Base-by-base conservation (phyloP, 2,888 invertebrate genomes). In the Heterodera filipjevi region DNA sequence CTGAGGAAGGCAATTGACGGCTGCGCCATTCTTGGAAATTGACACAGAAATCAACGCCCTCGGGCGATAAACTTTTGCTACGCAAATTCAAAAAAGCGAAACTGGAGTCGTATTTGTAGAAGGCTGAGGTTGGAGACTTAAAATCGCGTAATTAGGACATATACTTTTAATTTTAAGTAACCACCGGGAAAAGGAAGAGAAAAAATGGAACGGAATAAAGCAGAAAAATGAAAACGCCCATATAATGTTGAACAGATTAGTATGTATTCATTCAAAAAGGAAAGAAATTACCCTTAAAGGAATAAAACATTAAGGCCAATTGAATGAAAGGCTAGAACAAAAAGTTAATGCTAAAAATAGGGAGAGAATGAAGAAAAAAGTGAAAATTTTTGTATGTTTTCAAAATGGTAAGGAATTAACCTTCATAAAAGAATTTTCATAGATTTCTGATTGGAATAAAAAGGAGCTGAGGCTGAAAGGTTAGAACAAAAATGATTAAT, bases 11-110 rank as follows among this genome's bases (percentile, higher is more conserved):
- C 10, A 85, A 72, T 19, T 66, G 33, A 30, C 75, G 49, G 8
- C 16, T 79, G 44, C 77, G 71, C 78, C 81, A 87, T 78, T 87
- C 87, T 53, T 86, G 86, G 79, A 85, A 87, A 80, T 87, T 87
- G 68, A 81, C 85, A 77, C 87, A 87, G 14, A 85, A 77, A 35
- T 68, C 59, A 1, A 22, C n/a, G 6, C 33, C 66, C 10, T 78
- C 32, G 19, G 32, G 22, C 33, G 35, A 5, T 32, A 39, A 82
- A 32, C 30, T 49, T 27, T 66, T n/a, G 14, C 46, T 64, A 0
- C 70, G 59, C 5, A 83, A 78, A 71, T 83, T 77, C 33, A 84
- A 70, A 66, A 82, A 81, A 6, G 77, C 82, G 66, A 83, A 82
- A 32, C 84, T 77, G 27, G 84, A 84, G 30, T 83, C 81, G 49